phyloP scores from a whole-genome alignment of 1,140 invertebrate species.

The Chironomus striatipennis region DNA sequence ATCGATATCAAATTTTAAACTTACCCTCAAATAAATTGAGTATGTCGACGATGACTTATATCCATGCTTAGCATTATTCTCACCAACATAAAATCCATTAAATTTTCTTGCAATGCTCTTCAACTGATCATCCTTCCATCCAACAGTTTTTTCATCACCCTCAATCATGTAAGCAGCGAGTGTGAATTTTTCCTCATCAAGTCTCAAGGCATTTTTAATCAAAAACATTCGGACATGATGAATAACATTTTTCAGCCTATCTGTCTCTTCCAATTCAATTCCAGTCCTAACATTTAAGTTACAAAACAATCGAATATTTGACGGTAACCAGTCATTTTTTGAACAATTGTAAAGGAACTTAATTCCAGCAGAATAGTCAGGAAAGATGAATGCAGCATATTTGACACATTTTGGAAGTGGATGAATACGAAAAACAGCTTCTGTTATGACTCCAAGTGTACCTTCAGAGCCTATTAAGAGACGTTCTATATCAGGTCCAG shows the following conservation, averaged over 20 bases:
- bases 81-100: slow-evolving; percentile 79
- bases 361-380: slow-evolving; percentile 81
- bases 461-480: slow-evolving; percentile 94
- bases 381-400: slow-evolving; percentile 93
- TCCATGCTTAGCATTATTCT: slow-evolving; percentile 86
- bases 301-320: slow-evolving; percentile 92
- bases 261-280: slow-evolving; percentile 73
- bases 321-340: slow-evolving; percentile 73
- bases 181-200: slow-evolving; percentile 73
- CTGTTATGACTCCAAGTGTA: slow-evolving; percentile 87
- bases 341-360: slow-evolving; percentile 77
- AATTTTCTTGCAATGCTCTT: slow-evolving; percentile 65
- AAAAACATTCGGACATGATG: slow-evolving; percentile 84
- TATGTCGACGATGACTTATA: slow-evolving; percentile 52
- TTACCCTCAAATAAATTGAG: neutral
- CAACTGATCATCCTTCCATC: slow-evolving; percentile 68
- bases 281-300: slow-evolving; percentile 96
- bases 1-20: too few species aligned
- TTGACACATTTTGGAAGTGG: slow-evolving; percentile 73
- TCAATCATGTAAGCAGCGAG: slow-evolving; percentile 93
- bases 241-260: slow-evolving; percentile 57
- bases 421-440: slow-evolving; percentile 88
- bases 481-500: slow-evolving; percentile 93
- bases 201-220: slow-evolving; percentile 83
- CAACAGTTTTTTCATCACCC: slow-evolving; percentile 63